phyloP scores from a whole-genome alignment of 2,888 invertebrate genomes.

The Syrista parreyssii region DNA sequence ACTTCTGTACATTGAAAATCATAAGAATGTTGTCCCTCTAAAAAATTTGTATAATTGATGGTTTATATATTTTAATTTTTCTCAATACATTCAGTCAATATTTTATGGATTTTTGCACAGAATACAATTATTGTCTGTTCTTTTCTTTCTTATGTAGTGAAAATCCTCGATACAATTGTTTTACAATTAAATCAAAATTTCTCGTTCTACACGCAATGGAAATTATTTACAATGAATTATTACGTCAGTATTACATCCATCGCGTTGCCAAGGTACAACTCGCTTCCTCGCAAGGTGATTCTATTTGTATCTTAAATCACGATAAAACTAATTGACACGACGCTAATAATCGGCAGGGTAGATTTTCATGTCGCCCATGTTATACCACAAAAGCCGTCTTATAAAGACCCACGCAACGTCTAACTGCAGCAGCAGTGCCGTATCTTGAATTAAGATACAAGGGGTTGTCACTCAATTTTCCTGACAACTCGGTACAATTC shows the following conservation, averaged over 20 bases:
- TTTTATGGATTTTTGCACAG: not conserved
- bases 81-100: not conserved
- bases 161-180: not conserved
- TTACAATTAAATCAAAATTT: not conserved
- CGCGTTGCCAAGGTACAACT: not conserved
- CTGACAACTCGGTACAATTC: slow-evolving; percentile 30
- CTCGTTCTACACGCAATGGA: not conserved
- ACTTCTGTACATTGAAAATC: not conserved
- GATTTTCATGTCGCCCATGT: not conserved
- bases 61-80: not conserved
- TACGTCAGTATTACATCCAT: not conserved
- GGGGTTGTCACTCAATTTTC: not conserved
- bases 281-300: not conserved
- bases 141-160: not conserved
- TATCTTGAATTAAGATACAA: not conserved
- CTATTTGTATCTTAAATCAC: not conserved
- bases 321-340: not conserved
- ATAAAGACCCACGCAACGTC: not conserved
- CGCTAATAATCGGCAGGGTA: not conserved
- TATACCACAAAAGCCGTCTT: not conserved
- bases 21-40: not conserved
- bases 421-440: not conserved
- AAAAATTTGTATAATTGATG: not conserved
- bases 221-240: not conserved
- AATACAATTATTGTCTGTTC: not conserved